Base-by-base conservation (phyloP, 2,888 invertebrate species). In the Himalopsyche japonica region DNA sequence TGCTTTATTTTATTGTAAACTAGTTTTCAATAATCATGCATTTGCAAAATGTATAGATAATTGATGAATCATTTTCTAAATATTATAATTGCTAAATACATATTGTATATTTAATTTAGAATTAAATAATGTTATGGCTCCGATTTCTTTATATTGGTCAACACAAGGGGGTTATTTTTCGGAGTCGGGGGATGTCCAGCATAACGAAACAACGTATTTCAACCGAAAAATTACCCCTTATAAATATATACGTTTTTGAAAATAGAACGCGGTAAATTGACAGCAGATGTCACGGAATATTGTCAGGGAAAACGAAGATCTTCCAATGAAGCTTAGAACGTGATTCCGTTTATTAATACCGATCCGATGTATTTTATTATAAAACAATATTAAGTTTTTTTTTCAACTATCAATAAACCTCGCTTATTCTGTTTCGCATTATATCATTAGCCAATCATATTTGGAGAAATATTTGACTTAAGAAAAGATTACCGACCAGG, bases 251-350 rank as follows among this genome's bases (percentile, higher is more conserved):
- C 82, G 82, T 84, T 82, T 84, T 84, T 79, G 80, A 76, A 82
- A 82, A 81, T 79, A 76, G 79, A 47, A 27, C 76, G 49, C 78
- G 30, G 20, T 32, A 47, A 76, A 79, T 81, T 81, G 84, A 43
- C 78, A 76, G 84, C 82, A 82, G 84, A 82, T 84, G 84, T 82
- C 84, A 76, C 82, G 81, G 47, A 81, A 78, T 81, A 84, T 84
- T 84, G 81, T 81, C 81, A 76, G 79, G 64, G 47, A 80, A 48
- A 30, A 20, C 20, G 64, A 15, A 80, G 24, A 77, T 24, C 57
- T 43, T 57, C 34, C 34, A 57, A 18, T 15, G 76, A 78, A 84
- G 78, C 30, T 64, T 30, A 57, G n/a, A 18, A 77, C 32, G 32
- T 77, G 27, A n/a, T 37, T 77, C 37, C 32, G 20, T 77, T 77